A percentile compares a stretch with the other conserved stretches of the same genome.
Conservation (phyloP, 2,797 vertebrate species). For the Schizopygopsis malacanthus region DNA sequence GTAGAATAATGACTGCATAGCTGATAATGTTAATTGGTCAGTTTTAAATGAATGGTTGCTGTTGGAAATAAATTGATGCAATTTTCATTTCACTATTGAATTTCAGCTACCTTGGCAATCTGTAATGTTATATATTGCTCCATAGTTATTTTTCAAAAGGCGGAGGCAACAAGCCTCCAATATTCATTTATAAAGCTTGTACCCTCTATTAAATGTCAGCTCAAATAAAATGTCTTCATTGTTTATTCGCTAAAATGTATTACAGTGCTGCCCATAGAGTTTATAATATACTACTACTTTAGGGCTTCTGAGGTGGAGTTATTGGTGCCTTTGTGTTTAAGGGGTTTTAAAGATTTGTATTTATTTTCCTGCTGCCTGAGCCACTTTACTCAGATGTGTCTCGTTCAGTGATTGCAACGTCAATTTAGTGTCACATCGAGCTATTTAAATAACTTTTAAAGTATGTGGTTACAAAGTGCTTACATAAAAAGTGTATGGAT, state of each 20-base stretch:
- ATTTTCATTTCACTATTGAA: neutral
- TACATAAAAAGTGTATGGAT: neutral
- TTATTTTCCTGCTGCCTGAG: neutral
- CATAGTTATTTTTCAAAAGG: slow-evolving; percentile 18
- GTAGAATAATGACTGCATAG: neutral
- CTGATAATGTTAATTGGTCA: slow-evolving; percentile 37
- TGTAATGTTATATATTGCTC: slow-evolving; percentile 15
- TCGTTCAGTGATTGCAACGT: neutral
- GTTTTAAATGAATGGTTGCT: slow-evolving; percentile 1
- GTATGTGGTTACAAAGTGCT: neutral
- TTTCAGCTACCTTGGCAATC: neutral
- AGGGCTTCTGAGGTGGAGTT: slow-evolving; percentile 1
- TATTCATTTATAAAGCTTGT: slow-evolving; percentile 9
- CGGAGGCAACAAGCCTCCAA: neutral
- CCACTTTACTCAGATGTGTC: neutral
- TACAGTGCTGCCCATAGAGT: neutral
- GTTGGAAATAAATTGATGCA: slow-evolving; percentile 18
- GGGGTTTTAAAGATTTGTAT: neutral
- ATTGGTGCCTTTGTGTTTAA: slow-evolving; percentile 20
- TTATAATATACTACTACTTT: neutral
- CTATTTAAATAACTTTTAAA: slow-evolving; percentile 1
- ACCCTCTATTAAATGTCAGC: slow-evolving; percentile 18
- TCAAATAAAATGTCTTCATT: slow-evolving; percentile 24
- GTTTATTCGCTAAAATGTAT: slow-evolving; percentile 13
- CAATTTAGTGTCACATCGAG: neutral